Evolutionary conservation across 2,797 vertebrate genomes (phyloP), one percentile per base, ranked within the genome.

Genomic region (Fundulus diaphanus): DNA sequence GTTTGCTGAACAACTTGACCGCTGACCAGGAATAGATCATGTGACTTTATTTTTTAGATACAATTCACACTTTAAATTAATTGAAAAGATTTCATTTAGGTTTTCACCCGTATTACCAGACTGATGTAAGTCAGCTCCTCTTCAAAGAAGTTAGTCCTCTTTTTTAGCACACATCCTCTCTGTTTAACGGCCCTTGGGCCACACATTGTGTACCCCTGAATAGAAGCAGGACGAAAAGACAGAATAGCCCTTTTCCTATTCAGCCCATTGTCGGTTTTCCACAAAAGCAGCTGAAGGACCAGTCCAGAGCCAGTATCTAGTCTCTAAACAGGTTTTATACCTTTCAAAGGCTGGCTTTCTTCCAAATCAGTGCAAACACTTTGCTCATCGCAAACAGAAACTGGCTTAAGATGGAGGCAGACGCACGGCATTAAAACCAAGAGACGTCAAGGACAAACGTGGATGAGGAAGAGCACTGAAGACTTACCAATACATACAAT

Each of bases 121-220:
- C 0, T 8, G 40, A 44, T 22, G 20, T 75, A n/a, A 73, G 42
- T 69, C 15, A 12, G 18, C 52, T 73, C 22, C 31, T 79, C 68
- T 57, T 29, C 52, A 66, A 9, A 77, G 35, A 68, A 70, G 66
- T 57, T 54, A 3, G 48, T 77, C 65, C 56, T 29, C 29, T 77
- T 79, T 16, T 74, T 80, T 15, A 76, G 31, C 46, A 46, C 63
- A 77, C 76, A 82, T 84, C 67, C 67, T 84, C 37, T 76, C 54
- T 46, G 52, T 71, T 77, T 72, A 78, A 77, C 70, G 68, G 44
- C 68, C 70, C 67, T 54, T 66, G 33, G 84, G 71, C 71, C 59
- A 68, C 66, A 84, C 77, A 84, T 31, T 79, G 67, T 61, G 46
- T 78, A n/a, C 40, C 40, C 24, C 51, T 79, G 54, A 82, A 82